Percentiles rank a stretch among this genome's conserved stretches.
phyloP scores from a whole-genome alignment of 35 echinoderm and acorn worm genomes.

The Heliocidaris erythrogramma region DNA sequence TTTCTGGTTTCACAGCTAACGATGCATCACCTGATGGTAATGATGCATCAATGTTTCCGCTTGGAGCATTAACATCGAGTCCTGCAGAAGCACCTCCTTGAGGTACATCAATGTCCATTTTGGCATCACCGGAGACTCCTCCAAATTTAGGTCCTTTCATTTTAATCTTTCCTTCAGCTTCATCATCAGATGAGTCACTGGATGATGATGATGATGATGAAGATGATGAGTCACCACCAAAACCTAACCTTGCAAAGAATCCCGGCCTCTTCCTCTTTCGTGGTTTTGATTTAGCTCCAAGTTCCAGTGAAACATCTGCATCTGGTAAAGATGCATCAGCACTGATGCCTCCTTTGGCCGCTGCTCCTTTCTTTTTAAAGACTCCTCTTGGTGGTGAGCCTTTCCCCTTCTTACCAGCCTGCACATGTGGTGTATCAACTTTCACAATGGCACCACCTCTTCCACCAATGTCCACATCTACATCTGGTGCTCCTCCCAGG shows the following conservation, averaged over 20 bases:
- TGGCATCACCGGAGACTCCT: conserved; percentile 18
- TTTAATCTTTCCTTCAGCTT: conserved; percentile 36
- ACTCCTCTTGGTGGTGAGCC: conserved; percentile 34
- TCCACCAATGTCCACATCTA: conserved; percentile 32
- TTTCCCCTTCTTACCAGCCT: not conserved
- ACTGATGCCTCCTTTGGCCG: not conserved
- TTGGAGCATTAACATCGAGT: conserved; percentile 56
- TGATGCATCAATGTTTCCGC: conserved; percentile 45
- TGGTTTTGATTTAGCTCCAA: conserved; percentile 20
- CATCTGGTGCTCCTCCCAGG: conserved; percentile 54
- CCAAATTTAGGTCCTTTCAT: conserved; percentile 7
- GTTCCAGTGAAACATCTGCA: conserved; percentile 36
- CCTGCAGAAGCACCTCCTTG: conserved; percentile 16
- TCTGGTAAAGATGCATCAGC: conserved; percentile 15
- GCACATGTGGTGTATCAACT: not conserved
- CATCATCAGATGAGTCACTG: conserved; percentile 43
- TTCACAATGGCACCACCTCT: not conserved
- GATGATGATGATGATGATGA: conserved; percentile 20
- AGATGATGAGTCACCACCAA: conserved; percentile 4
- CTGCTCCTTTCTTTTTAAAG: conserved; percentile 21
- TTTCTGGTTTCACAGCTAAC: conserved; percentile 43
- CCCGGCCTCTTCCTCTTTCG: conserved; percentile 39
- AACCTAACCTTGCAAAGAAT: conserved; percentile 38
- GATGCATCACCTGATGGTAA: conserved; percentile 50
- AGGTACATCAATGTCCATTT: not conserved